Evolutionary conservation across 1,140 invertebrate genomes (phyloP), one percentile per base, ranked within the genome.

Genomic region (Paralvinella palmiformis): DNA sequence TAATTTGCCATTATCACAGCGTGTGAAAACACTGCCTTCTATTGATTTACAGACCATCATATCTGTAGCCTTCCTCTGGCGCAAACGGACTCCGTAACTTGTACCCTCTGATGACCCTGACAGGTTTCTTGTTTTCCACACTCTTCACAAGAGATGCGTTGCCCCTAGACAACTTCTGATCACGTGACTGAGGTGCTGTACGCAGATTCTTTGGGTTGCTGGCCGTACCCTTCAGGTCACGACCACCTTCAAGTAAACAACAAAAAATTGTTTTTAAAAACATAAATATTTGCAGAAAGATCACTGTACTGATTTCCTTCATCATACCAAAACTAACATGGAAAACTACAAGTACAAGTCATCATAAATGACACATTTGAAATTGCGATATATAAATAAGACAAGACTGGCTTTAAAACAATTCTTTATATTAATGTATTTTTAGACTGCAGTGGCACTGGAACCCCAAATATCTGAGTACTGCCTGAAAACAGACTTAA

Each of bases 151-250:
- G 66, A 33, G 78, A 76, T 24, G 76, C 64, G 60, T 74, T 66
- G 1, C 75, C 77, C 7, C 75, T 64, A 2, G 75, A 73, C 60
- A 81, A 62, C 15, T 68, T 68, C 63, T 82, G 81, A 57, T 82
- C 77, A 65, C 78, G 80, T 4, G 77, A 75, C 68, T 82, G 81
- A 3, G 80, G 76, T 17, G 80, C 80, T 66, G 78, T 81, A 31
- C 81, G 70, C 7, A 81, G 67, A 66, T 82, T 82, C 75, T 60
- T 60, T 22, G 59, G 35, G 27, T 60, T 60, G 27, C 5, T 45
- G 13, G 22, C 17, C 10, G 79, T 80, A 55, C 79, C 79, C 64
- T 74, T 79, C 13, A 80, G 64, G 59, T 80, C 77, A 66, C 79
- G 66, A 27, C 78, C 78, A 32, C 78, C 76, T 78, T 61, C 33